Evolutionary conservation across 1,140 invertebrate genomes (phyloP).

Genomic region (Bradysia coprophila): DNA sequence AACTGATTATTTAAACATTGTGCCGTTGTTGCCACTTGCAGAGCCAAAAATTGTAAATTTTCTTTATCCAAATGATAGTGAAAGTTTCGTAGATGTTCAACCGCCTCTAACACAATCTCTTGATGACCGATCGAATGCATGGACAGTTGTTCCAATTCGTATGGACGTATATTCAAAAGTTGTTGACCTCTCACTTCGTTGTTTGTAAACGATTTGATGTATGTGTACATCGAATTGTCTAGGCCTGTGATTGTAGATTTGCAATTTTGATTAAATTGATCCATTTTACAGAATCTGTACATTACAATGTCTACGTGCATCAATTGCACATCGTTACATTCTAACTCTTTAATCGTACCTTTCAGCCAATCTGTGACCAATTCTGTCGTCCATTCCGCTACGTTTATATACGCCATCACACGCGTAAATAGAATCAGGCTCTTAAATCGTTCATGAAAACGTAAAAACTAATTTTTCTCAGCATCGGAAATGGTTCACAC

Average conservation of each 20-base stretch:
- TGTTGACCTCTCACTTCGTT: slow-evolving; percentile 65
- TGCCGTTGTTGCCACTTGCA: slow-evolving; percentile 67
- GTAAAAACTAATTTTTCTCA: too few species aligned
- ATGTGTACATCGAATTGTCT: slow-evolving; percentile 60
- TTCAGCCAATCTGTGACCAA: slow-evolving; percentile 86
- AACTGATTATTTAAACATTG: slow-evolving; percentile 55
- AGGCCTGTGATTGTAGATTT: slow-evolving; percentile 33
- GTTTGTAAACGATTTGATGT: slow-evolving; percentile 63
- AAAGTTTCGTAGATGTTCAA: slow-evolving; percentile 74
- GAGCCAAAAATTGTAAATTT: slow-evolving; percentile 72
- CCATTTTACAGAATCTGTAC: too few species aligned
- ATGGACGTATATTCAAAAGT: slow-evolving; percentile 60
- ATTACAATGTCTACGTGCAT: too few species aligned
- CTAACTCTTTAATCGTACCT: too few species aligned
- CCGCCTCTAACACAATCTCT: slow-evolving; percentile 77
- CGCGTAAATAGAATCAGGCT: too few species aligned
- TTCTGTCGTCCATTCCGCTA: slow-evolving; percentile 81
- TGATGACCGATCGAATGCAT: slow-evolving; percentile 78
- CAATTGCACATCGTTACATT: too few species aligned
- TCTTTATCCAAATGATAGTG: slow-evolving; percentile 81
- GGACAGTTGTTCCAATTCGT: slow-evolving; percentile 72
- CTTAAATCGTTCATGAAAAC: too few species aligned
- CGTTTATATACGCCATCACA: slow-evolving; percentile 74
- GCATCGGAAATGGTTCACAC: too few species aligned
- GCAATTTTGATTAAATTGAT: background rate